Evolutionary conservation across 2,888 invertebrate genomes (phyloP).

Genomic region (Pharmacophagus antenor): DNA sequence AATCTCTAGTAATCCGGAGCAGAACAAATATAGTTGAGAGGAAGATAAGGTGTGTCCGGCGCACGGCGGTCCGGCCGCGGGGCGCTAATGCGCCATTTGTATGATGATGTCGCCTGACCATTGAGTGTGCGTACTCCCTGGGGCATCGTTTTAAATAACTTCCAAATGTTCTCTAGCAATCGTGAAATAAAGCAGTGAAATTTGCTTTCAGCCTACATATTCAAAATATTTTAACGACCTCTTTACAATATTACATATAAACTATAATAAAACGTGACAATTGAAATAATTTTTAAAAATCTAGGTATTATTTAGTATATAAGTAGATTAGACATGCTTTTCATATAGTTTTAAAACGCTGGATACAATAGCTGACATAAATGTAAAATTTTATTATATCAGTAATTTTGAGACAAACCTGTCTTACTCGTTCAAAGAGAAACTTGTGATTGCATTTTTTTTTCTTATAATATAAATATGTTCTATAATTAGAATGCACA

Average conservation of each 20-base stretch:
- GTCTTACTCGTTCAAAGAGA: not conserved
- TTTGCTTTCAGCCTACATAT: conserved; percentile 1
- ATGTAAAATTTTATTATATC: too few species aligned
- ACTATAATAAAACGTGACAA: not conserved
- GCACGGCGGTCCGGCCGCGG: conserved; percentile 44
- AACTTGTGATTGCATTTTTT: not conserved
- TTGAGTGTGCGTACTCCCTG: conserved; percentile 38
- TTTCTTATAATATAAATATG: not conserved
- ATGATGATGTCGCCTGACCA: conserved; percentile 65
- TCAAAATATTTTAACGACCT: not conserved
- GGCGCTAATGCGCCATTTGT: conserved; percentile 77
- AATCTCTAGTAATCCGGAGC: conserved; percentile 74
- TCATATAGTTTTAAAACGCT: not conserved
- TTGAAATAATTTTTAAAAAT: not conserved
- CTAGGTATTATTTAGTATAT: not conserved
- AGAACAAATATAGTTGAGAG: conserved; percentile 78
- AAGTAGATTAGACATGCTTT: not conserved
- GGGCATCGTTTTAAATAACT: conserved; percentile 47
- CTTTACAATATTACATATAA: too few species aligned
- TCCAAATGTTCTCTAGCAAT: conserved; percentile 32
- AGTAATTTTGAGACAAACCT: too few species aligned
- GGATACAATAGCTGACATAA: not conserved
- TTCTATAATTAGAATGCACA: too few species aligned
- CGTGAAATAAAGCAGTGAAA: conserved; percentile 3
- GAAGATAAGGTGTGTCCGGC: conserved; percentile 77